A percentile compares a stretch with the other conserved stretches of the same genome.
phyloP scores from a whole-genome alignment of 1,140 invertebrate genomes.

The Helicoverpa armigera region DNA sequence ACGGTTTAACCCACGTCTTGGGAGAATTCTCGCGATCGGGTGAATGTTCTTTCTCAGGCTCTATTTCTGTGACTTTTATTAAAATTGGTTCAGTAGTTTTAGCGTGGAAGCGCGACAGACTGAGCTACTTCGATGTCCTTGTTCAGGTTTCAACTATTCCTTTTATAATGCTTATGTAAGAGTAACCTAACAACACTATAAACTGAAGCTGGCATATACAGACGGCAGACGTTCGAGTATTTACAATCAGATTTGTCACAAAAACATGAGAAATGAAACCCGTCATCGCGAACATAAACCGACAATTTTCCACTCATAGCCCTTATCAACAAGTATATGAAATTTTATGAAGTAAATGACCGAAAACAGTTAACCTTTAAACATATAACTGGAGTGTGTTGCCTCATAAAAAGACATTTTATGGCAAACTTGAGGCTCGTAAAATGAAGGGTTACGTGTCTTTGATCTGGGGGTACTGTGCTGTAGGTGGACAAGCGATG shows the following conservation, averaged over 20 bases:
- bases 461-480: slow-evolving; percentile 43
- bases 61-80: no score
- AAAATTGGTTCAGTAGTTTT: no score
- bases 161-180: no score
- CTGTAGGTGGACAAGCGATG: not conserved
- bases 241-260: not conserved
- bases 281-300: slow-evolving; percentile 22
- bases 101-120: no score
- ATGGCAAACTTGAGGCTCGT: slow-evolving; percentile 56
- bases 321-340: slow-evolving; percentile 59
- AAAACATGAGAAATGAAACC: not conserved
- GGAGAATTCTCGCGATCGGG: no score
- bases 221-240: not conserved
- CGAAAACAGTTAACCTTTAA: slow-evolving; percentile 59
- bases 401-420: slow-evolving; percentile 58
- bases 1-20: no score
- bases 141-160: no score
- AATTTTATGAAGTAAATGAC: slow-evolving; percentile 58
- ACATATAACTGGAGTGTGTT: slow-evolving; percentile 51
- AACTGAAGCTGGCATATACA: no score
- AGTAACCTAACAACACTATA: no score
- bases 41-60: no score
- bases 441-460: slow-evolving; percentile 60
- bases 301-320: slow-evolving; percentile 20
- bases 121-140: no score